phyloP scores from a whole-genome alignment of 2,888 invertebrate genomes.

The Esperia sulphurella region DNA sequence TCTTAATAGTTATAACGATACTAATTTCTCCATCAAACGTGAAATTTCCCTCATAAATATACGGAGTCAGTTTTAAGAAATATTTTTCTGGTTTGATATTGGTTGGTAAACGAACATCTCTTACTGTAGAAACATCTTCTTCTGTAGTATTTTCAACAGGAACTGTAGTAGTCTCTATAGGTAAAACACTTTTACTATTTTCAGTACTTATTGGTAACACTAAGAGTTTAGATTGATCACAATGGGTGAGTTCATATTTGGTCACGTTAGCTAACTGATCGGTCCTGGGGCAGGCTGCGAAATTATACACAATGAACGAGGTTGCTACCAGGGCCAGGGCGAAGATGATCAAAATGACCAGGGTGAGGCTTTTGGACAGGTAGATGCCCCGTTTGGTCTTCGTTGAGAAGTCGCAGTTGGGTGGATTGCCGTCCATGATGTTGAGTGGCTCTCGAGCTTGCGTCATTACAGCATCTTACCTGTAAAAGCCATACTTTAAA shows the following conservation, averaged over 20 bases:
- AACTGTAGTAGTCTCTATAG: slow-evolving; percentile 49
- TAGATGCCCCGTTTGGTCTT: slow-evolving; percentile 80
- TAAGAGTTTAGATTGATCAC: slow-evolving; percentile 61
- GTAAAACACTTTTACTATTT: slow-evolving; percentile 51
- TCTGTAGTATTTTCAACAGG: slow-evolving; percentile 23
- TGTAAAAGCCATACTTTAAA: no score
- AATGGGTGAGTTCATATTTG: slow-evolving; percentile 63
- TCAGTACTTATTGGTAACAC: slow-evolving; percentile 65
- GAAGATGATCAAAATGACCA: slow-evolving; percentile 82
- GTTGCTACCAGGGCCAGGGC: slow-evolving; percentile 83
- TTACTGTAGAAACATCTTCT: slow-evolving; percentile 24
- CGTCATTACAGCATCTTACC: slow-evolving; percentile 54
- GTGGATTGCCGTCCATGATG: slow-evolving; percentile 81
- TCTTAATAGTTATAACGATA: slow-evolving; percentile 80
- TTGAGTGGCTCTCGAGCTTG: slow-evolving; percentile 68
- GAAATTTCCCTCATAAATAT: slow-evolving; percentile 86
- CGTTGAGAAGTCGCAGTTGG: slow-evolving; percentile 81
- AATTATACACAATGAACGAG: slow-evolving; percentile 87
- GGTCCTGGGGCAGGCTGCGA: slow-evolving; percentile 82
- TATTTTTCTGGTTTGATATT: slow-evolving; percentile 84
- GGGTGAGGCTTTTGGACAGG: slow-evolving; percentile 82
- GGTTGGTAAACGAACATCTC: slow-evolving; percentile 84
- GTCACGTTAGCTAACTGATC: slow-evolving; percentile 65
- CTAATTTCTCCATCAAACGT: slow-evolving; percentile 87
- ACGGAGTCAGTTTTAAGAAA: slow-evolving; percentile 84